These are phyloP conservation scores for Syngnathus scovelli DNA, from an alignment of 2,113 vertebrate genomes.

Conservation along the genomic window DNA sequence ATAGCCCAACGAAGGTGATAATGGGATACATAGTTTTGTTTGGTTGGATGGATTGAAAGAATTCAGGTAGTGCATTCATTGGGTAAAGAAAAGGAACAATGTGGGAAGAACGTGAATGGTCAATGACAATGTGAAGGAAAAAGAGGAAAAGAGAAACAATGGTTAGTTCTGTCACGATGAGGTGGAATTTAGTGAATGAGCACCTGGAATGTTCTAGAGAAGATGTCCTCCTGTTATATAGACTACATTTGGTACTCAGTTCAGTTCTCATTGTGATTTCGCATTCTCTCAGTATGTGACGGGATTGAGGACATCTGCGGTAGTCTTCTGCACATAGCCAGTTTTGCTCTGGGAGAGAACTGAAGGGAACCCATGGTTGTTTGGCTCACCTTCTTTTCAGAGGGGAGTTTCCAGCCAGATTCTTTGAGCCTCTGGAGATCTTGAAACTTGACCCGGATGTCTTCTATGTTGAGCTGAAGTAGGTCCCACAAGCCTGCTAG, in stretches of 20 bases:
- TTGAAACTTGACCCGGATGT: conserved; percentile 90
- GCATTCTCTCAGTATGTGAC: conserved; percentile 33
- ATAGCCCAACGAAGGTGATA: conserved; percentile 12
- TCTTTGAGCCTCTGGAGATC: conserved; percentile 94
- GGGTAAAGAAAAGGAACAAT: conserved; percentile 23
- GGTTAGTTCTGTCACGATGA: conserved; percentile 43
- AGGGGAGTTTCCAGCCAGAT: conserved; percentile 87
- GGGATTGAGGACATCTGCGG: conserved; percentile 44
- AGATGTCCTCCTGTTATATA: not conserved
- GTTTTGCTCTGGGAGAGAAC: conserved; percentile 49
- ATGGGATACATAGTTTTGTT: conserved; percentile 12
- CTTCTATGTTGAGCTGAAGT: conserved; percentile 95
- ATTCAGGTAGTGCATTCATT: conserved; percentile 33
- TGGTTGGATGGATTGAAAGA: conserved; percentile 18
- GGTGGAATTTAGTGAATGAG: not conserved
- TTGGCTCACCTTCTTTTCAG: conserved; percentile 87
- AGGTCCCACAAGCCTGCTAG: conserved; percentile 97
- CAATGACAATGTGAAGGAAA: conserved; percentile 31
- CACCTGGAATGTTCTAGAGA: not conserved
- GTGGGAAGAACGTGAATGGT: conserved; percentile 22
- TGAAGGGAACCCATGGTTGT: conserved; percentile 41
- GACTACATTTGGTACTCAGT: conserved; percentile 8
- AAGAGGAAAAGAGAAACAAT: conserved; percentile 50
- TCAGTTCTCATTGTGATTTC: conserved; percentile 49
- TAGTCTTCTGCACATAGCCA: conserved; percentile 49